These are phyloP conservation scores for Eufriesea mexicana DNA, from an alignment of 1,140 invertebrate species.

Conservation along the genomic window DNA sequence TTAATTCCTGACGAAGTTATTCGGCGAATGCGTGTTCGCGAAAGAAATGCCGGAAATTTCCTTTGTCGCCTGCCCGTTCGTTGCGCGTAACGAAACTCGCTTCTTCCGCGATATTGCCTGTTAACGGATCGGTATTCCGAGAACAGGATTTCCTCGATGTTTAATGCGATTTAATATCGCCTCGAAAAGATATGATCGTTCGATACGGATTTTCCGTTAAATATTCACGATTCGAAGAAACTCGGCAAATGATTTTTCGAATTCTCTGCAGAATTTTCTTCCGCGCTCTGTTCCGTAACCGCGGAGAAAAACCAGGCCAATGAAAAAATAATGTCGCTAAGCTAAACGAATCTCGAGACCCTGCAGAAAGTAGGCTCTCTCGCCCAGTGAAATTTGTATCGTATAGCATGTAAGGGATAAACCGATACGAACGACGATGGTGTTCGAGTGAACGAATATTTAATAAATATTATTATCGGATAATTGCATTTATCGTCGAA, in stretches of 20 bases:
- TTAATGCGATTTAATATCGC: neutral
- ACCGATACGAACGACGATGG: too few relatives aligned
- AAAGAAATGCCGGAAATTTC: constrained; percentile 1
- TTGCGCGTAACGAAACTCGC: neutral
- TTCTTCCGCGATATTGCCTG: constrained; percentile 9
- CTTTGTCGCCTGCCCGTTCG: neutral
- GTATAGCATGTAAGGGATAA: too few relatives aligned
- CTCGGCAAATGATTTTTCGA: neutral
- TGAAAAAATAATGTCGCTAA: neutral
- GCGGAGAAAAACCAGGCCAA: neutral
- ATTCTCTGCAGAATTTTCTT: neutral
- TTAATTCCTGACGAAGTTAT: constrained; percentile 2
- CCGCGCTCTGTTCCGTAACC: too few relatives aligned
- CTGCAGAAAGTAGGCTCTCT: too few relatives aligned
- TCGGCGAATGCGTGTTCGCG: neutral
- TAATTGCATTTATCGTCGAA: too few relatives aligned
- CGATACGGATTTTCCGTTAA: neutral
- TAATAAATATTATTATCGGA: too few relatives aligned
- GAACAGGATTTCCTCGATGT: neutral
- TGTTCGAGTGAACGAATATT: too few relatives aligned
- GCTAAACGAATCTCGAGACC: neutral
- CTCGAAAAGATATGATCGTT: neutral
- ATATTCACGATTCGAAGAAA: neutral
- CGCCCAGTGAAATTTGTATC: too few relatives aligned
- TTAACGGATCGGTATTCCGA: neutral